A percentile compares a stretch with the other conserved stretches of the same genome.
phyloP scores from a whole-genome alignment of 37 sponge, comb jelly and placozoan species.

The Spongilla lacustris region DNA sequence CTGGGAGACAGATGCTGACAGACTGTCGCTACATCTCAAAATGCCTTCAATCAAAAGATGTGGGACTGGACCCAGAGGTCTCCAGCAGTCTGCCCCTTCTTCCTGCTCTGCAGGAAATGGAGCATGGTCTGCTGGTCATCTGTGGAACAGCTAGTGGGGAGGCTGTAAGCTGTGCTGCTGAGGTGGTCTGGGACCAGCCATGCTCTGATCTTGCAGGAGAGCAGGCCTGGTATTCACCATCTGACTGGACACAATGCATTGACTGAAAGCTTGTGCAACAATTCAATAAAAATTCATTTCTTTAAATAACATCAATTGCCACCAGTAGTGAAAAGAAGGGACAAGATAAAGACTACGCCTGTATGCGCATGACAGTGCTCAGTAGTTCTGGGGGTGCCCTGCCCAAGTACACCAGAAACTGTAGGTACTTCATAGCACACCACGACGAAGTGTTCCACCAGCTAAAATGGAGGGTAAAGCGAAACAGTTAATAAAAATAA shows the following conservation, averaged over 20 bases:
- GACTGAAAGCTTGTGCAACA: background rate
- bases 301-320: background rate
- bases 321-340: background rate
- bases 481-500: background rate
- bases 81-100: conserved; percentile 6
- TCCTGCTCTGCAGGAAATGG: conserved; percentile 32
- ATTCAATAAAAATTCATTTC: background rate
- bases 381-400: background rate
- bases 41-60: conserved; percentile 18
- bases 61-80: background rate
- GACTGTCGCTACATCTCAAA: conserved; percentile 32
- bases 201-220: background rate
- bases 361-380: background rate
- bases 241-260: background rate
- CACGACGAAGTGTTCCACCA: conserved; percentile 41
- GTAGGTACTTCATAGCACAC: conserved; percentile 26
- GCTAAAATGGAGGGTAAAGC: background rate
- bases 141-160: conserved; percentile 31
- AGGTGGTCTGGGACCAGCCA: background rate
- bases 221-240: background rate
- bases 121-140: conserved; percentile 25
- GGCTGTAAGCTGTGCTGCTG: background rate
- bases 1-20: conserved; percentile 29
- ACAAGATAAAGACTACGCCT: background rate
- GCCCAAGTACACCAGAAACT: conserved; percentile 18